phyloP scores from a whole-genome alignment of 2,888 invertebrate species.

The Lasioglossum calceatum region DNA sequence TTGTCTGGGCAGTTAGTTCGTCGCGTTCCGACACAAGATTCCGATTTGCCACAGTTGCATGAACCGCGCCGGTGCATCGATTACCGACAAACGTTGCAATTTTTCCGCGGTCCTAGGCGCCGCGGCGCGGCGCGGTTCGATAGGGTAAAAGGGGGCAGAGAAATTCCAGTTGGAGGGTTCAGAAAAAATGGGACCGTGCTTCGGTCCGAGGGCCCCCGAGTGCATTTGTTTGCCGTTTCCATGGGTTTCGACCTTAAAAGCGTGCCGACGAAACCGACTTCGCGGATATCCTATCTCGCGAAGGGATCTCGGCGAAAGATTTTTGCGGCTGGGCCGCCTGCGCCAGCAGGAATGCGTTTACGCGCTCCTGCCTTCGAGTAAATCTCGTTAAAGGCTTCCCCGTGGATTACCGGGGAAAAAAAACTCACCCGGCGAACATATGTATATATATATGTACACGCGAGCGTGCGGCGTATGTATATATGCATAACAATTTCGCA shows the following conservation, averaged over 20 bases:
- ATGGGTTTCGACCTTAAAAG: constrained; percentile 77
- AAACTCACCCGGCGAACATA: neutral
- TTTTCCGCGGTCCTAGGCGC: neutral
- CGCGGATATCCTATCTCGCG: constrained; percentile 80
- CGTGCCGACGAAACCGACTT: constrained; percentile 74
- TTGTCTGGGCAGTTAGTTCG: neutral
- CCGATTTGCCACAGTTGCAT: neutral
- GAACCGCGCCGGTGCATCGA: neutral
- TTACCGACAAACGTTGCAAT: neutral
- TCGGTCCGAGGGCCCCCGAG: constrained; percentile 33
- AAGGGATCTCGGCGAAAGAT: constrained; percentile 76
- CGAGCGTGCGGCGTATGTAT: neutral
- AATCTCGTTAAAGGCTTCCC: constrained; percentile 66
- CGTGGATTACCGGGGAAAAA: constrained; percentile 29
- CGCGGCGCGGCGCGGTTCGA: neutral
- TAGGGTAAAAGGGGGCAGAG: constrained; percentile 6
- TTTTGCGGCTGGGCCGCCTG: constrained; percentile 61
- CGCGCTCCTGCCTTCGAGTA: constrained; percentile 66
- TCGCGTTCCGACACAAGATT: neutral
- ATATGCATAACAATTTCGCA: constrained; percentile 65
- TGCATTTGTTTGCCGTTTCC: constrained; percentile 68
- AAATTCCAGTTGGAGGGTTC: neutral
- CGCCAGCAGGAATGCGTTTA: constrained; percentile 67
- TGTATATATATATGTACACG: neutral
- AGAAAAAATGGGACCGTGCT: constrained; percentile 30